phyloP scores from a whole-genome alignment of 2,113 vertebrate genomes.

The Lasiurus cinereus region DNA sequence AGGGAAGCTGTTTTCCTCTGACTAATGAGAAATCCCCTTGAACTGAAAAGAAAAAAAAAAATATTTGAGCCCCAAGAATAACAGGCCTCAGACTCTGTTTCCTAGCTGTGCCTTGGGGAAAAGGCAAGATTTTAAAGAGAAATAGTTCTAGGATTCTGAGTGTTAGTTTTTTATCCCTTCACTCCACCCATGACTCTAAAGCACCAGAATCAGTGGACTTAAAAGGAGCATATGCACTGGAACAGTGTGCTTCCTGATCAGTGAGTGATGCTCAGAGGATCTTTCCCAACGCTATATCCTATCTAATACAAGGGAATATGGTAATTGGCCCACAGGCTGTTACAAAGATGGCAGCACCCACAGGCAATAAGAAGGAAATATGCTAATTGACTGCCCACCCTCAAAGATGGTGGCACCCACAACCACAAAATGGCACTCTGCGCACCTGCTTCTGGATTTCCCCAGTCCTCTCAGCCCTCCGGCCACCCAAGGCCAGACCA shows the following conservation, averaged over 20 bases:
- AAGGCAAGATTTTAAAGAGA: constrained; percentile 20
- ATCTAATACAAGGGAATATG: too few relatives aligned
- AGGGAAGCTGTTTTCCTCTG: not conserved
- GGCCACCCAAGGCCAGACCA: too few relatives aligned
- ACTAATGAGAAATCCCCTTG: constrained; percentile 22
- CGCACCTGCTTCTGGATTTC: too few relatives aligned
- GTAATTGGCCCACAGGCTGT: too few relatives aligned
- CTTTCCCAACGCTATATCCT: not conserved
- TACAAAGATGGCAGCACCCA: too few relatives aligned
- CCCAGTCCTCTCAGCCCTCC: too few relatives aligned
- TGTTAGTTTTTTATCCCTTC: not conserved
- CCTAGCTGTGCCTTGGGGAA: not conserved
- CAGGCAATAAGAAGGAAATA: too few relatives aligned
- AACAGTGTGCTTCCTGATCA: not conserved
- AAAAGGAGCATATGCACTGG: not conserved
- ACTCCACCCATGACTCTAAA: not conserved
- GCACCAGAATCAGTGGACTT: not conserved
- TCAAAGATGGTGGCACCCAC: too few relatives aligned
- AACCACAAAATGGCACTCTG: too few relatives aligned
- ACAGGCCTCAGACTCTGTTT: not conserved
- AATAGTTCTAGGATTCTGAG: not conserved
- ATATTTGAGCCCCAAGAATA: not conserved
- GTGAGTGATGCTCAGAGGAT: not conserved
- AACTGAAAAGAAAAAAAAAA: constrained; percentile 18
- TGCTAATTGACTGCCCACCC: too few relatives aligned